Conservation (phyloP, 2,888 invertebrate species). For the Drosophila parthenogenetica region DNA sequence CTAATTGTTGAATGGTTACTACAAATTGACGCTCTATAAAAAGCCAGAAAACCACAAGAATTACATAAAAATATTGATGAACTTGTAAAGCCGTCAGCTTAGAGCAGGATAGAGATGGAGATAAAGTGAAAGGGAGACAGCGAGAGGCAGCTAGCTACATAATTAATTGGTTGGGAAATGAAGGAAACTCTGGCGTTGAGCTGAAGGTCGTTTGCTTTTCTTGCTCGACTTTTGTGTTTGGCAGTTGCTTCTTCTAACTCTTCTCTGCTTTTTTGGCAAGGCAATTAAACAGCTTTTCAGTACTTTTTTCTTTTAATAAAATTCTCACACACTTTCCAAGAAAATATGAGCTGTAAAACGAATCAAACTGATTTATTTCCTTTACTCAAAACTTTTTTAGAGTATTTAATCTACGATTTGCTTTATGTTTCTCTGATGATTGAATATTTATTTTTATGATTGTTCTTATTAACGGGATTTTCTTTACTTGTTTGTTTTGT, state of each 20-base stretch:
- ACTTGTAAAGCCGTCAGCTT: slow-evolving; percentile 28
- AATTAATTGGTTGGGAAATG: slow-evolving; percentile 17
- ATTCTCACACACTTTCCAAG: slow-evolving; percentile 1
- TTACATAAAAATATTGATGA: slow-evolving; percentile 53
- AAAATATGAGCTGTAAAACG: background rate
- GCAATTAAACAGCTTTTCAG: slow-evolving; percentile 68
- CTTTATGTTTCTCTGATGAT: slow-evolving; percentile 18
- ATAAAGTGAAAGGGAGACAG: background rate
- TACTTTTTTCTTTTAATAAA: slow-evolving; percentile 29
- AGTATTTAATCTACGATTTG: background rate
- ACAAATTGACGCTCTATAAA: slow-evolving; percentile 18
- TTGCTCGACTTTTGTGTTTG: slow-evolving; percentile 43
- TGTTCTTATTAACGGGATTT: slow-evolving; percentile 20
- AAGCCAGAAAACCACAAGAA: slow-evolving; percentile 38
- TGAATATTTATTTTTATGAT: slow-evolving; percentile 25
- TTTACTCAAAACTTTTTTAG: background rate
- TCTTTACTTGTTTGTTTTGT: slow-evolving; percentile 27
- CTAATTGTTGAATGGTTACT: slow-evolving; percentile 42
- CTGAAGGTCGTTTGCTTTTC: slow-evolving; percentile 67
- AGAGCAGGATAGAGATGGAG: background rate
- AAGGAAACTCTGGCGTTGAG: slow-evolving; percentile 3
- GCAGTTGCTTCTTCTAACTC: slow-evolving; percentile 25
- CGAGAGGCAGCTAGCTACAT: background rate
- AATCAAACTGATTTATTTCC: slow-evolving; percentile 1
- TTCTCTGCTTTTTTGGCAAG: slow-evolving; percentile 22